Percentiles rank a stretch among this genome's conserved stretches.
Conservation (phyloP, 2,113 vertebrate species). For the Labrus mixtus region DNA sequence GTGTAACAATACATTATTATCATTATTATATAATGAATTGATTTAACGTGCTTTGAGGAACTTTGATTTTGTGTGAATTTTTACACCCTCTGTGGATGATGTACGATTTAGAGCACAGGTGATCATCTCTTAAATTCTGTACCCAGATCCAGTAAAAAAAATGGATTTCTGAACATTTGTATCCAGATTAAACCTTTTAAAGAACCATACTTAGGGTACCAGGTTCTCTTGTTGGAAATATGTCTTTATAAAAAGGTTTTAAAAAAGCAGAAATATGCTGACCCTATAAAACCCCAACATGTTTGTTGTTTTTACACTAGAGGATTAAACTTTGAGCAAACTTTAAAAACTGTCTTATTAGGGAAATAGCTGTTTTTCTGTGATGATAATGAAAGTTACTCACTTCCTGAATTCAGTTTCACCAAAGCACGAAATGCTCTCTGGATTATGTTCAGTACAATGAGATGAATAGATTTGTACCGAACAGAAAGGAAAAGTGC, state of each 20-base stretch:
- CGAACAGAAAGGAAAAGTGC: constrained; percentile 5
- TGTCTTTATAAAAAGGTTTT: background rate
- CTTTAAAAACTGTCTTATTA: constrained; percentile 1
- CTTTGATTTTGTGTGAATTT: too few relatives aligned
- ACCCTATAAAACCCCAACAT: background rate
- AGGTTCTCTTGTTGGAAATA: background rate
- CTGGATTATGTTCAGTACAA: constrained; percentile 30
- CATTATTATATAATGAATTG: too few relatives aligned
- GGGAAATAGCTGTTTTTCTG: background rate
- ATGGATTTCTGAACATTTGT: too few relatives aligned
- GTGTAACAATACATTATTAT: too few relatives aligned
- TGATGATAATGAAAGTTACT: constrained; percentile 25
- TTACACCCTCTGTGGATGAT: too few relatives aligned
- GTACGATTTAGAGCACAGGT: too few relatives aligned
- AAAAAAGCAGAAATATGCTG: background rate
- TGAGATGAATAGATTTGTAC: constrained; percentile 22
- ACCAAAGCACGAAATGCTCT: background rate
- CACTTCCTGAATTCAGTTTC: constrained; percentile 5
- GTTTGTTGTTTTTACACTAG: background rate
- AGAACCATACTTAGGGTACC: background rate
- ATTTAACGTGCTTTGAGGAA: too few relatives aligned
- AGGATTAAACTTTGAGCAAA: background rate
- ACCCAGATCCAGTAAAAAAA: too few relatives aligned
- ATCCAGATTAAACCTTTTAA: too few relatives aligned
- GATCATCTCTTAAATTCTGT: too few relatives aligned